phyloP scores from a whole-genome alignment of 2,888 invertebrate species.

The Volucella inanis region DNA sequence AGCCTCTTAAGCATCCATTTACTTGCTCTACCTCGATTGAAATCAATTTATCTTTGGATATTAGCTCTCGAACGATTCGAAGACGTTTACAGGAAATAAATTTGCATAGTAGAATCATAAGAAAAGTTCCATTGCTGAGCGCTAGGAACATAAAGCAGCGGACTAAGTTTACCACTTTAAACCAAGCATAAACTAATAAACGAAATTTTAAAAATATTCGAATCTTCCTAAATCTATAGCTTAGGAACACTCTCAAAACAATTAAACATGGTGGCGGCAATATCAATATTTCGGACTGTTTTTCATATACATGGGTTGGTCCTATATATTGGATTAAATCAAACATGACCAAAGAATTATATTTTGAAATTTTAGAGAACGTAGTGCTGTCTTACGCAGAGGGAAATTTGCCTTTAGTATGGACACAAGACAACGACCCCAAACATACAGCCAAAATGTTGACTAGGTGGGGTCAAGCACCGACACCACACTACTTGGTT shows the following conservation, averaged over 20 bases:
- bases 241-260: too few relatives aligned
- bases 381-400: not conserved
- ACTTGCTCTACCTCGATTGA: conserved; percentile 14
- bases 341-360: not conserved
- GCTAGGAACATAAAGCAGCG: not conserved
- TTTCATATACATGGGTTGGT: too few relatives aligned
- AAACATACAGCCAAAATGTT: not conserved
- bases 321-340: too few relatives aligned
- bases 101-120: too few relatives aligned
- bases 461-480: too few relatives aligned
- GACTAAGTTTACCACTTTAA: too few relatives aligned
- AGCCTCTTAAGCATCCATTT: conserved; percentile 27
- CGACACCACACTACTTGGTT: too few relatives aligned
- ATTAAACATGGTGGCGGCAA: too few relatives aligned
- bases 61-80: conserved; percentile 17
- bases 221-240: not conserved
- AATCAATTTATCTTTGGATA: conserved; percentile 16
- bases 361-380: conserved; percentile 14
- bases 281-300: too few relatives aligned
- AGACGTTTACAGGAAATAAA: conserved; percentile 6
- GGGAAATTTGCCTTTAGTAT: too few relatives aligned
- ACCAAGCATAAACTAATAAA: too few relatives aligned
- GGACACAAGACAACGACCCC: too few relatives aligned
- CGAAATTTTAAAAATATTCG: conserved; percentile 16
- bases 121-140: conserved; percentile 22